Base-by-base conservation (phyloP, 92 coral and sea anemone species). In the Zoanthus solanderi region DNA sequence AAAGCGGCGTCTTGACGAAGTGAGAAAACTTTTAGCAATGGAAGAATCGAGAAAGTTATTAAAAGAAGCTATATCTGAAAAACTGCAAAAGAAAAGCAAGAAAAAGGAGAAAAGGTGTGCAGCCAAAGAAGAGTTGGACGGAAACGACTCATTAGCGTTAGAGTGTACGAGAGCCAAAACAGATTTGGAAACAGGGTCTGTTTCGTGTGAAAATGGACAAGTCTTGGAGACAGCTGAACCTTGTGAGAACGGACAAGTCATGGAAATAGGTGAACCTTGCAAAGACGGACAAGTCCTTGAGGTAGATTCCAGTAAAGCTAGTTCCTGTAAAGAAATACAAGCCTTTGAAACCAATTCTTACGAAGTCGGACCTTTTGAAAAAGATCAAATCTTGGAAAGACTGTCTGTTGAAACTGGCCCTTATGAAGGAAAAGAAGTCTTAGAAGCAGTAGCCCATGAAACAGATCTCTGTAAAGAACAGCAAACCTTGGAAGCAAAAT, bases 1-100 rank as follows among this genome's bases (percentile, higher is more conserved):
- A 52, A 81, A 92, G 87, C 71, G 90, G 75, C 90, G 75, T 53
- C 90, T 92, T 9, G 77, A 76, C 31, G 92, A 92, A 66, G 92
- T 89, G 52, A 92, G 88, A 77, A 92, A 81, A 16, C 76, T 75
- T 44, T 72, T 89, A 30, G 83, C 88, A 30, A 68, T 86, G 71
- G 66, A 82, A 34, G 87, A 91, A 47, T 92, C 94, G 7, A 85
- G 84, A 74, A 48, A 84, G 15, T 67, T 89, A 32, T 76, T 92
- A 28, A 90, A 89, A 47, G 80, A 86, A 68, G 92, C 90, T 46
- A 86, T 86, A 17, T 83, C 79, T 34, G 77, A 78, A 18, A 89
- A 58, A 56, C 46, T 71, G 42, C 82, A 68, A 32, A 30, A 75
- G 47, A 88, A 88, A 72, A 85, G 58, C 45, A 91, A 83, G 86